phyloP scores from a whole-genome alignment of 1,140 invertebrate genomes.

The Brachionus manjavacas region DNA sequence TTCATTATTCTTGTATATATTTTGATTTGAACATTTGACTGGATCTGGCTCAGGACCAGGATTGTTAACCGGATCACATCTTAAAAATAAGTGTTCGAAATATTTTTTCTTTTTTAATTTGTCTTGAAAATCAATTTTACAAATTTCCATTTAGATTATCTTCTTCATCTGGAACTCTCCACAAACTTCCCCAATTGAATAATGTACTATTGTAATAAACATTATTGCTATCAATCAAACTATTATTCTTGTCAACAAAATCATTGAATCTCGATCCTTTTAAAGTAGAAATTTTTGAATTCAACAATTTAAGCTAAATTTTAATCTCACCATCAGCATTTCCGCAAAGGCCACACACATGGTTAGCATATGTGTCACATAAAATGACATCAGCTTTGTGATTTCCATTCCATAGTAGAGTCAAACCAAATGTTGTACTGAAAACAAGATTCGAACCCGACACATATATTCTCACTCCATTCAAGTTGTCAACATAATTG shows the following conservation, averaged over 20 bases:
- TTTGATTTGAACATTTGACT: not conserved
- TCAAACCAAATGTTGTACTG: constrained; percentile 34
- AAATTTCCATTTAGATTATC: not conserved
- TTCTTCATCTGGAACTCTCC: constrained; percentile 27
- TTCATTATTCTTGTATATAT: not conserved
- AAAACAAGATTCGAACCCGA: constrained; percentile 5
- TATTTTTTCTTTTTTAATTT: not conserved
- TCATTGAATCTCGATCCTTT: not conserved
- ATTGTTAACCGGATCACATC: not conserved
- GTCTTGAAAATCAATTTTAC: not conserved
- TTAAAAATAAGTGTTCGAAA: not conserved
- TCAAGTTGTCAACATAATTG: not conserved
- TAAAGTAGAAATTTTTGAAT: not conserved
- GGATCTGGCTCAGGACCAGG: not conserved
- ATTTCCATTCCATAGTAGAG: constrained; percentile 10
- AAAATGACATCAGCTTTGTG: not conserved
- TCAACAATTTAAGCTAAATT: not conserved
- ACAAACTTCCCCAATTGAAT: constrained; percentile 8
- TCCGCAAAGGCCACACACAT: constrained; percentile 36
- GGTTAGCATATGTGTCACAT: constrained; percentile 16
- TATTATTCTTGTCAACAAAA: constrained; percentile 6
- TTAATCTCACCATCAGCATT: not conserved
- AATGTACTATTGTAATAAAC: not conserved
- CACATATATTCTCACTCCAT: not conserved
- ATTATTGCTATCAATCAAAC: not conserved